Evolutionary conservation across 2,888 invertebrate genomes (phyloP), one percentile per base, ranked within the genome.

Genomic region (Punctoribates punctum): DNA sequence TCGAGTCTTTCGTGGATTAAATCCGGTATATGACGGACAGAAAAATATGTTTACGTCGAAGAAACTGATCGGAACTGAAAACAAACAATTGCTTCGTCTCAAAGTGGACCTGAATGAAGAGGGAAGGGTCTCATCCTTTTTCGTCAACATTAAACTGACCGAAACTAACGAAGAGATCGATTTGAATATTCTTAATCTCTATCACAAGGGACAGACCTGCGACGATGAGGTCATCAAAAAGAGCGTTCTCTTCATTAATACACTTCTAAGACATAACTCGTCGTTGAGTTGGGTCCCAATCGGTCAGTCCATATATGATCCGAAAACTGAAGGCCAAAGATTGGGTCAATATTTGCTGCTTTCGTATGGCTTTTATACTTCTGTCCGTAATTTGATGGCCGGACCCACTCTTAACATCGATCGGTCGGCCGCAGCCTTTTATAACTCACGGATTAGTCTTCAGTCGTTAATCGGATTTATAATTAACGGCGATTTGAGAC

Each of bases 11-110:
- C 27, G 34, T 38, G 62, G 60, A 15, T 42, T 74, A 11, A 1
- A 27, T 60, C 62, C 62, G 13, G 74, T 74, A 27, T 74, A 60
- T 42, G 74, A 74, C 74, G 74, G 74, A 25, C 74, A 62, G 46
- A 74, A 62, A 38, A 74, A 74, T 74, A 46, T 62, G 74, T 74
- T 57, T 20, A 42, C 74, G 1, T 57, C 46, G 15, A 60, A 34
- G n/a, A 9, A 20, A 42, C 20, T 70, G 23, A 13, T 9, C 3
- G 70, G 42, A 42, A 42, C 70, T 2, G n/a, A 20, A 46, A 17
- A 13, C 15, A 3, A 13, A 23, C 25, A 25, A 23, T 25, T 13
- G 1, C 62, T 74, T 54, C 29, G 34, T 15, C 23, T 74, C 9
- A 34, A 4, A 0, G 74, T 74, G 2, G 38, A n/a, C 20, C 11